phyloP scores from a whole-genome alignment of 2,797 vertebrate species.

The Corythornis leucogaster region DNA sequence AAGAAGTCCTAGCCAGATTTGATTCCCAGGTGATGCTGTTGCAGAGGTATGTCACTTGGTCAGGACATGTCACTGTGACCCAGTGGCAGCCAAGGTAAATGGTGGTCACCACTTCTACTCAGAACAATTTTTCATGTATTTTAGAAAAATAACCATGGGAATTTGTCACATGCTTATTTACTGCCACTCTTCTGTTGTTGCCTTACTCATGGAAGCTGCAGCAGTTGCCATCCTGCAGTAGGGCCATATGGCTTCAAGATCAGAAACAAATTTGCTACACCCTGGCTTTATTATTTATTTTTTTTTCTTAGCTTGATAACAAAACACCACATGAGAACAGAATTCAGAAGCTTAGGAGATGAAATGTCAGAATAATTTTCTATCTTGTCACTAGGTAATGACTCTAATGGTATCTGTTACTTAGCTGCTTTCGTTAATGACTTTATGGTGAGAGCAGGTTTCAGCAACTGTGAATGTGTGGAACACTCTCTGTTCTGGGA shows the following conservation, averaged over 20 bases:
- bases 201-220: background rate
- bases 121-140: background rate
- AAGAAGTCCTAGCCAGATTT: background rate
- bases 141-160: background rate
- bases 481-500: background rate
- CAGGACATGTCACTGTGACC: background rate
- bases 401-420: constrained; percentile 34
- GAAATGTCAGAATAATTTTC: constrained; percentile 35
- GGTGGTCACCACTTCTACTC: background rate
- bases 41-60: background rate
- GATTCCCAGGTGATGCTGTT: background rate
- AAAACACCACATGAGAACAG: background rate
- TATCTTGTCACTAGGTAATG: constrained; percentile 33
- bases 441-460: constrained; percentile 20
- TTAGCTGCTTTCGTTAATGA: constrained; percentile 12
- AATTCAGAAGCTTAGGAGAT: background rate
- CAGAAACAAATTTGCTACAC: constrained; percentile 15
- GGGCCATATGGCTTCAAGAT: background rate
- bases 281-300: background rate
- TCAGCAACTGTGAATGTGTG: background rate
- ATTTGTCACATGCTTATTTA: background rate
- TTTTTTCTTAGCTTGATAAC: background rate
- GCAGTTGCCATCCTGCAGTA: background rate
- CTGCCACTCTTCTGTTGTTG: background rate
- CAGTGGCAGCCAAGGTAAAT: background rate